phyloP scores from a whole-genome alignment of 92 coral and sea anemone genomes.

The Metridium senile region DNA sequence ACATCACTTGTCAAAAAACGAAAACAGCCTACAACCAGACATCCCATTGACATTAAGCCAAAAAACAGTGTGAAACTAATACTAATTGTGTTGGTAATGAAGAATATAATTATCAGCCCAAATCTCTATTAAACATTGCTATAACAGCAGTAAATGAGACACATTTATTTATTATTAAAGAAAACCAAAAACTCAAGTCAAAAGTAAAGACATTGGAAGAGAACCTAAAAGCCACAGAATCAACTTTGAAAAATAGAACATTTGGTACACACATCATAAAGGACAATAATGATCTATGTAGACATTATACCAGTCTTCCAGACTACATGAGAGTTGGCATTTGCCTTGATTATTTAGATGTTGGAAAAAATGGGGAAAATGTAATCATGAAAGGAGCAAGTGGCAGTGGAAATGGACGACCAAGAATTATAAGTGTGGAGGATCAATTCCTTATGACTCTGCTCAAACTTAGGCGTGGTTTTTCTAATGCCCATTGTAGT shows the following conservation, averaged over 20 bases:
- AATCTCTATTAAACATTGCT: conserved; percentile 24
- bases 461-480: conserved; percentile 39
- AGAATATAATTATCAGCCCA: conserved; percentile 41
- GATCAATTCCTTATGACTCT: conserved; percentile 43
- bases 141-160: conserved; percentile 31
- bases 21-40: conserved; percentile 43
- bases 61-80: not conserved
- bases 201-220: conserved; percentile 24
- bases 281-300: conserved; percentile 41
- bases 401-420: conserved; percentile 33
- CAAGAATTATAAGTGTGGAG: conserved; percentile 31
- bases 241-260: conserved; percentile 20
- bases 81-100: not conserved
- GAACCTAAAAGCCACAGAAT: conserved; percentile 26
- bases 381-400: conserved; percentile 32
- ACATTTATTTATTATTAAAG: not conserved
- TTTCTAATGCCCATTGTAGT: conserved; percentile 36
- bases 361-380: conserved; percentile 46
- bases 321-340: conserved; percentile 23
- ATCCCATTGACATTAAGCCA: conserved; percentile 13
- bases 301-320: conserved; percentile 54
- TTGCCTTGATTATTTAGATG: conserved; percentile 30
- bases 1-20: too few species aligned
- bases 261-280: conserved; percentile 34
- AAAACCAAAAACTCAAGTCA: conserved; percentile 35